Conservation (phyloP, 2,797 vertebrate genomes). For the Phrynocephalus forsythii region DNA sequence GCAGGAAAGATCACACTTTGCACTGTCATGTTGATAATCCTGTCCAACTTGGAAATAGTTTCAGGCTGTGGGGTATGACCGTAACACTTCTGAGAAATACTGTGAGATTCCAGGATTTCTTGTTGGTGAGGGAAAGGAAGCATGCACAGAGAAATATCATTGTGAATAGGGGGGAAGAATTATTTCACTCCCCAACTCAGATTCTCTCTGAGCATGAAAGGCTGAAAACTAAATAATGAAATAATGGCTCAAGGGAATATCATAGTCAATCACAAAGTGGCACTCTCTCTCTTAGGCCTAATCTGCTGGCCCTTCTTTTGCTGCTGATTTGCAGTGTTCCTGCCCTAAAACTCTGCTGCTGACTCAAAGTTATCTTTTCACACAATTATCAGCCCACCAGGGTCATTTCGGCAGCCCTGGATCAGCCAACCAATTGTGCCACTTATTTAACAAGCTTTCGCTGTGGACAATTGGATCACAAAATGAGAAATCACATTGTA, state of each 20-base stretch:
- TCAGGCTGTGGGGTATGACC: too few relatives aligned
- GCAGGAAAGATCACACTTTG: too few relatives aligned
- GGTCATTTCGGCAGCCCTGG: conserved; percentile 25
- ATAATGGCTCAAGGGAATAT: background rate
- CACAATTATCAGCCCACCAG: conserved; percentile 26
- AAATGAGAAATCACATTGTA: conserved; percentile 60
- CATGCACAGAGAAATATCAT: too few relatives aligned
- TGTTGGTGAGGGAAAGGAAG: too few relatives aligned
- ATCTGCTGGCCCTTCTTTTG: background rate
- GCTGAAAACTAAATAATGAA: background rate
- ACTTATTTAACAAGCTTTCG: conserved; percentile 60
- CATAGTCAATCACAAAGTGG: background rate
- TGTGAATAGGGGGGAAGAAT: too few relatives aligned
- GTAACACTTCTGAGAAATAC: too few relatives aligned
- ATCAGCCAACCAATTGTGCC: conserved; percentile 60
- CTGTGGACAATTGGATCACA: conserved; percentile 39
- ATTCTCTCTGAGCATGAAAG: too few relatives aligned
- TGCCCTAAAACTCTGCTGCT: background rate
- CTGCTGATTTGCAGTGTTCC: background rate
- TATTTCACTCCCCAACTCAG: too few relatives aligned
- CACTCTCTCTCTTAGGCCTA: background rate
- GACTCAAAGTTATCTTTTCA: conserved; percentile 33
- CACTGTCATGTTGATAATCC: too few relatives aligned
- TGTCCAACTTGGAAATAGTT: too few relatives aligned
- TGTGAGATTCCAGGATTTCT: too few relatives aligned